phyloP scores from a whole-genome alignment of 2,888 invertebrate species.

The Linnaemya vulpina region DNA sequence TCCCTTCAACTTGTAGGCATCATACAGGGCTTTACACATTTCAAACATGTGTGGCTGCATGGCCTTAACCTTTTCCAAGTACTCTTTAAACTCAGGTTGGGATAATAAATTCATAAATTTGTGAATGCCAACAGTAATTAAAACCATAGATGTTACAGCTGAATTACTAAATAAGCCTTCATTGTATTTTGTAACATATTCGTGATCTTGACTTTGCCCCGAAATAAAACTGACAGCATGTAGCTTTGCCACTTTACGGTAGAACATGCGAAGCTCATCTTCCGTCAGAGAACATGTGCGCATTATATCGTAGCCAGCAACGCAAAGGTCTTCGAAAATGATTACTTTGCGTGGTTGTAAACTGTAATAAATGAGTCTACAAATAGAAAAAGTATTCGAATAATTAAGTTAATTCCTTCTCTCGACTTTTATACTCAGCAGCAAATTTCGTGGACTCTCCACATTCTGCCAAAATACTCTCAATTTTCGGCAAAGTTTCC shows the following conservation, averaged over 20 bases:
- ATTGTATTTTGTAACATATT: slow-evolving; percentile 52
- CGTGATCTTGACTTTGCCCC: slow-evolving; percentile 45
- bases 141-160: slow-evolving; percentile 39
- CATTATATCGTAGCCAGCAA: slow-evolving; percentile 65
- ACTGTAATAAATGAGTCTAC: slow-evolving; percentile 68
- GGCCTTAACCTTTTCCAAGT: slow-evolving; percentile 72
- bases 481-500: slow-evolving; percentile 74
- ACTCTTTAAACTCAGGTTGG: slow-evolving; percentile 53
- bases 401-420: too few species aligned
- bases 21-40: slow-evolving; percentile 55
- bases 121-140: slow-evolving; percentile 66
- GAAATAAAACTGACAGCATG: slow-evolving; percentile 75
- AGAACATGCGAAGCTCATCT: slow-evolving; percentile 70
- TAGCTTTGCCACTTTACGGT: slow-evolving; percentile 75
- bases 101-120: slow-evolving; percentile 73
- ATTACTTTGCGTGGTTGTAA: slow-evolving; percentile 71
- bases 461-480: slow-evolving; percentile 70
- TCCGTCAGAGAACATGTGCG: slow-evolving; percentile 68
- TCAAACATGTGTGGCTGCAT: slow-evolving; percentile 61
- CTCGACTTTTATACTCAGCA: slow-evolving; percentile 52
- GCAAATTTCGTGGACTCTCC: slow-evolving; percentile 72
- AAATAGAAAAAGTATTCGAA: neutral
- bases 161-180: slow-evolving; percentile 49
- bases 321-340: slow-evolving; percentile 70
- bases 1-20: slow-evolving; percentile 32